Evolutionary conservation across 2,888 invertebrate species (phyloP).

Genomic region (Pseudoips prasinana): DNA sequence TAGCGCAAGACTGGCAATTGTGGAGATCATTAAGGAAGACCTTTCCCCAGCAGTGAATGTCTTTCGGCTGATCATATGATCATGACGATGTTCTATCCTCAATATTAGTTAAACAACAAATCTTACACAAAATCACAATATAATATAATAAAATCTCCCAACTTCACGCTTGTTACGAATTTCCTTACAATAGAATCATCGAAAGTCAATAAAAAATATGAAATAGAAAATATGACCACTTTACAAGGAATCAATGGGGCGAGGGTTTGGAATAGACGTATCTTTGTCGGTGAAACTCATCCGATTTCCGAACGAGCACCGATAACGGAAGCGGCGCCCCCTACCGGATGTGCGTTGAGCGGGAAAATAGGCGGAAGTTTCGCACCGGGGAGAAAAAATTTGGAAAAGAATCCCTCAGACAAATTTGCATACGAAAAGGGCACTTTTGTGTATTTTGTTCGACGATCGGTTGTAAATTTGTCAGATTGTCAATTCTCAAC

Average conservation of each 20-base stretch:
- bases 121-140: too few species aligned
- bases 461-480: constrained; percentile 76
- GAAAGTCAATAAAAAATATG: constrained; percentile 64
- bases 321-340: constrained; percentile 65
- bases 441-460: constrained; percentile 69
- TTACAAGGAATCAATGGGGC: constrained; percentile 55
- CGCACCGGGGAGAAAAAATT: constrained; percentile 62
- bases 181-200: constrained; percentile 35
- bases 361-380: constrained; percentile 81
- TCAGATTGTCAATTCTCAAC: constrained; percentile 76
- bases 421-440: constrained; percentile 78
- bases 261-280: constrained; percentile 57
- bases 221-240: constrained; percentile 61
- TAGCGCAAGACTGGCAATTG: too few species aligned
- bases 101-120: too few species aligned
- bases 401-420: constrained; percentile 64
- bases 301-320: constrained; percentile 70
- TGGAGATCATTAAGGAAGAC: too few species aligned
- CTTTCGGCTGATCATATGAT: too few species aligned
- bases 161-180: constrained; percentile 6
- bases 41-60: too few species aligned
- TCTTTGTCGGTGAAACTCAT: constrained; percentile 57
- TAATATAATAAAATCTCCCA: too few species aligned
- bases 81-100: too few species aligned
- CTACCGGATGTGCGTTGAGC: constrained; percentile 73